A percentile compares a stretch with the other conserved stretches of the same genome.
These are phyloP conservation scores for Pseudomugil tenellus DNA, from an alignment of 2,797 vertebrate species.

Conservation along the genomic window DNA sequence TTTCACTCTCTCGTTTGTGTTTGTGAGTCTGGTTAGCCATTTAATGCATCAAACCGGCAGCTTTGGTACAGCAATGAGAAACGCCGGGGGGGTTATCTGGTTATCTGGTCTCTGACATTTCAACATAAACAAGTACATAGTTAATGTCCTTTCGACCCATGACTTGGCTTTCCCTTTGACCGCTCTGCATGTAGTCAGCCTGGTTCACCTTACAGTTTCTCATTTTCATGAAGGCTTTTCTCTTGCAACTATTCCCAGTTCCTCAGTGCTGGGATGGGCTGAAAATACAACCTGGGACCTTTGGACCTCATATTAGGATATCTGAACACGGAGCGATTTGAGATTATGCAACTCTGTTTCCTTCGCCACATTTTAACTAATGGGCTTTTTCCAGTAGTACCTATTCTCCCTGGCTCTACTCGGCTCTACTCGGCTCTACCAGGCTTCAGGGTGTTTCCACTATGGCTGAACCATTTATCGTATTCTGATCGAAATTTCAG, in stretches of 20 bases:
- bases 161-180: constrained; percentile 36
- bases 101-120: constrained; percentile 30
- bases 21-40: not conserved
- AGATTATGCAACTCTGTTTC: not conserved
- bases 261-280: not conserved
- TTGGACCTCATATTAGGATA: constrained; percentile 18
- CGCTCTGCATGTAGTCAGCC: constrained; percentile 3
- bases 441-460: no score
- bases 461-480: no score
- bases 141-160: constrained; percentile 33
- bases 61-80: not conserved
- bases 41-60: not conserved
- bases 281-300: constrained; percentile 16
- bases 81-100: not conserved
- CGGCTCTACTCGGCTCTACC: no score
- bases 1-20: not conserved
- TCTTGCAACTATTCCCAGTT: not conserved
- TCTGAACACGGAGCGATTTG: not conserved
- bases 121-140: constrained; percentile 21
- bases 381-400: not conserved
- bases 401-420: no score
- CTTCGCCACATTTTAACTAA: not conserved
- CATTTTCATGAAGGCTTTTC: no score
- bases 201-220: no score
- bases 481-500: no score